Percentiles rank a stretch among this genome's conserved stretches.
These are phyloP conservation scores for Leucoma salicis DNA, from an alignment of 2,888 invertebrate species.

Conservation along the genomic window DNA sequence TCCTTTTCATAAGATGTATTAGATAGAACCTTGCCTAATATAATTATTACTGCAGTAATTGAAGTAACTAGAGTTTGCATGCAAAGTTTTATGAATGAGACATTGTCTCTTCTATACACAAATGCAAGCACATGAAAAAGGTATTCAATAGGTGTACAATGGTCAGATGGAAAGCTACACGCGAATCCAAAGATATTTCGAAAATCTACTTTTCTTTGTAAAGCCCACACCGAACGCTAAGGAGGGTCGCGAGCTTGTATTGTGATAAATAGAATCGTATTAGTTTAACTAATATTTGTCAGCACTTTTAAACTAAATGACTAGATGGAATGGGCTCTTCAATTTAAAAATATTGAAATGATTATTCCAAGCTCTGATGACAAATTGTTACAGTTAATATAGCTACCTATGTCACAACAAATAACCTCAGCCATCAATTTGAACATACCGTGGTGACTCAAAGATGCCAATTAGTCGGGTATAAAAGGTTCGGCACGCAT, in stretches of 20 bases:
- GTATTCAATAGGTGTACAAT: too few relatives aligned
- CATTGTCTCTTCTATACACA: too few relatives aligned
- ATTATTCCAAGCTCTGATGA: conserved; percentile 45
- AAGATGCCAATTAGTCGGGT: conserved; percentile 68
- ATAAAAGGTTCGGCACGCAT: conserved; percentile 78
- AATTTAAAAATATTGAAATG: conserved; percentile 7
- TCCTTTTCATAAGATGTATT: too few relatives aligned
- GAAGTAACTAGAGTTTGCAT: too few relatives aligned
- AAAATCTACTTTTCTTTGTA: conserved; percentile 43
- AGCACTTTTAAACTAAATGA: too few relatives aligned
- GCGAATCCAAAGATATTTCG: conserved; percentile 7
- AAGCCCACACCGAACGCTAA: conserved; percentile 60
- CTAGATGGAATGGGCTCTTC: too few relatives aligned
- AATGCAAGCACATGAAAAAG: too few relatives aligned
- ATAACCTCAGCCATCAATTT: conserved; percentile 76
- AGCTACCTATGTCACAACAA: conserved; percentile 74
- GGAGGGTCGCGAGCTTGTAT: conserved; percentile 43
- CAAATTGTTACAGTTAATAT: conserved; percentile 55
- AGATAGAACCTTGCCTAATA: too few relatives aligned
- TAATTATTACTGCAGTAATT: too few relatives aligned
- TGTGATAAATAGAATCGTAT: too few relatives aligned
- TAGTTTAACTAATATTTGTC: conserved; percentile 29
- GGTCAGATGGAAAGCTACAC: too few relatives aligned
- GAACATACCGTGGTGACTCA: conserved; percentile 78
- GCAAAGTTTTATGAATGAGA: too few relatives aligned